Percentiles rank a stretch among this genome's conserved stretches.
Evolutionary conservation across 2,888 invertebrate genomes (phyloP).

Genomic region (Nesidiocoris tenuis): DNA sequence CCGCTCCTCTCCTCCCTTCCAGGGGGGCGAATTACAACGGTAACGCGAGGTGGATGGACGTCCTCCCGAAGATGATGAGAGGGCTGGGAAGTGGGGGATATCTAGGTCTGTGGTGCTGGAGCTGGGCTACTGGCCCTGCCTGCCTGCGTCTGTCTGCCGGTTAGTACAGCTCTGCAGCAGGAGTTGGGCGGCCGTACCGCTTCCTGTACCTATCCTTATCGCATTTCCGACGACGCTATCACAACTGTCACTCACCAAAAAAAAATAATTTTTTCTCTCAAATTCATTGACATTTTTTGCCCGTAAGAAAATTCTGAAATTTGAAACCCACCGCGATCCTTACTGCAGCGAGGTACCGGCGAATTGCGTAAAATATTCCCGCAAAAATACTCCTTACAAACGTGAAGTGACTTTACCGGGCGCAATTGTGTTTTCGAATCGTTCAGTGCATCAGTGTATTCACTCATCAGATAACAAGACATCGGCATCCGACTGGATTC

Average conservation of each 20-base stretch:
- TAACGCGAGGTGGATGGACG: not conserved
- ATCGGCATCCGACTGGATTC: not conserved
- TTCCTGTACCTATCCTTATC: conserved; percentile 4
- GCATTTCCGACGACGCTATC: not conserved
- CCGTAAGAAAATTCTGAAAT: not conserved
- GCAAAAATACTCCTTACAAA: too few relatives aligned
- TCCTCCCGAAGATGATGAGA: not conserved
- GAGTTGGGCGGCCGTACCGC: conserved; percentile 37
- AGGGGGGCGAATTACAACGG: not conserved
- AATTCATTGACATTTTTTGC: too few relatives aligned
- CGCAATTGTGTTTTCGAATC: not conserved
- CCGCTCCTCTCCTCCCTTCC: not conserved
- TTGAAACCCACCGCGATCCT: not conserved
- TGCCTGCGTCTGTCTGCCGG: too few relatives aligned
- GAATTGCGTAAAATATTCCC: too few relatives aligned
- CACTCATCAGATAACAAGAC: too few relatives aligned
- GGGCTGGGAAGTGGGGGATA: conserved; percentile 23
- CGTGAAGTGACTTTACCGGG: not conserved
- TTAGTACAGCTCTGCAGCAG: conserved; percentile 23
- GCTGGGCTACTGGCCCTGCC: conserved; percentile 1
- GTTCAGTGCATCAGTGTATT: not conserved
- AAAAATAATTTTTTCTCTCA: too few relatives aligned
- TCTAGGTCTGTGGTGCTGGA: conserved; percentile 41
- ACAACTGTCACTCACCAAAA: not conserved
- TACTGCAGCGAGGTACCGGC: not conserved